Evolutionary conservation across 1,140 invertebrate species (phyloP), one percentile per base, ranked within the genome.

Genomic region (Antheraea pernyi): DNA sequence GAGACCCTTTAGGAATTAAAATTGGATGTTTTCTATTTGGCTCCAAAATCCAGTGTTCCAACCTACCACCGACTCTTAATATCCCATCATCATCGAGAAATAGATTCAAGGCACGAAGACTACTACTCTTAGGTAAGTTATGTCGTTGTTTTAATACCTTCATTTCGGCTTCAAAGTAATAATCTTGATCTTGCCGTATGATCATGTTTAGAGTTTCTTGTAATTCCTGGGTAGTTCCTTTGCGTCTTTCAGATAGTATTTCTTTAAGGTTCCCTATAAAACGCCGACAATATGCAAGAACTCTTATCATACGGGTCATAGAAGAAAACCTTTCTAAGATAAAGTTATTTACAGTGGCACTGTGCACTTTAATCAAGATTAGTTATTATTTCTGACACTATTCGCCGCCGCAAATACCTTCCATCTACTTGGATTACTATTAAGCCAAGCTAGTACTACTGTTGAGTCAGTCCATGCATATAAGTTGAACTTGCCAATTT

Each of bases 61-160:
- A 70, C 3, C 77, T 67, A 7, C 77, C 77, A 22, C 72, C 70
- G 9, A 79, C 77, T 75, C 77, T 74, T 68, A 78, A 77, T 53
- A 53, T 53, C 5, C 16, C 46, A n/a, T 16, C 5, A 13, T 16
- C 46, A n/a, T 53, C 46, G 46, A 53, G 46, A n/a, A 53, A 39
- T 0, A 72, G 75, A 69, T 59, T 72, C 68, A 77, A 69, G 64
- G 68, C 61, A 19, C 67, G 72, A 18, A 77, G 62, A 11, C 10
- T n/a, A 64, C 73, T 75, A n/a, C 19, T 69, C 59, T 78, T 78
- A 10, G n/a, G 16, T 18, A 74, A 37, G 59, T 19, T 65, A 16
- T 65, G 63, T 42, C 68, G 9, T 16, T 66, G 30, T 13, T 67
- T 67, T 48, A 60, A 7, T 11, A 36, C n/a, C 11, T 60, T 19